A percentile compares a stretch with the other conserved stretches of the same genome.
Evolutionary conservation across 2,888 invertebrate species (phyloP).

Genomic region (Nasonia oneida): DNA sequence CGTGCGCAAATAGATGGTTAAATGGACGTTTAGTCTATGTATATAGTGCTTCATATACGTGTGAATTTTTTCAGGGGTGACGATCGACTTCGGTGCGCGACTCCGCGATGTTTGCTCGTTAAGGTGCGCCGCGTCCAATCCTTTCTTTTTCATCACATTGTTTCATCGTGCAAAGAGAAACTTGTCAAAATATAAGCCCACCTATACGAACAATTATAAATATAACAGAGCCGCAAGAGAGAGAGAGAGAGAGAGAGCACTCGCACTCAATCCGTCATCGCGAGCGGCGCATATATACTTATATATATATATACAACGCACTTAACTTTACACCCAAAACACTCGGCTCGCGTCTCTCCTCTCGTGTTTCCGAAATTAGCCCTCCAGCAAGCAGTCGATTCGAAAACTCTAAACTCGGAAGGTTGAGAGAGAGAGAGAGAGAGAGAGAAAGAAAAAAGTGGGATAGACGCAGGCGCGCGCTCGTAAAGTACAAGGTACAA

Average conservation of each 20-base stretch:
- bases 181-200: background rate
- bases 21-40: background rate
- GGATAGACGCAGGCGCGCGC: constrained; percentile 18
- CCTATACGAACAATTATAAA: background rate
- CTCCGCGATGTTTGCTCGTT: too few relatives aligned
- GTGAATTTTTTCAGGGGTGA: background rate
- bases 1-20: too few relatives aligned
- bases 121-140: background rate
- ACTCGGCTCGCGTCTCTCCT: background rate
- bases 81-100: too few relatives aligned
- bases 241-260: background rate
- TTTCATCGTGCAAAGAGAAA: background rate
- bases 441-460: background rate
- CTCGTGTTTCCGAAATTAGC: constrained; percentile 38
- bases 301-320: background rate
- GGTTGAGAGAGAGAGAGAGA: background rate
- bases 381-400: background rate
- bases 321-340: background rate
- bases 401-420: background rate
- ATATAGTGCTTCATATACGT: background rate
- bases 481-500: constrained; percentile 30
- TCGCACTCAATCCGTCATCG: constrained; percentile 1
- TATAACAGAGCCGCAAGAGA: background rate
- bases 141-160: too few relatives aligned
- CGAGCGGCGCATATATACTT: background rate